A percentile compares a stretch with the other conserved stretches of the same genome.
phyloP scores from a whole-genome alignment of 1,140 invertebrate genomes.

The Pectinophora gossypiella region DNA sequence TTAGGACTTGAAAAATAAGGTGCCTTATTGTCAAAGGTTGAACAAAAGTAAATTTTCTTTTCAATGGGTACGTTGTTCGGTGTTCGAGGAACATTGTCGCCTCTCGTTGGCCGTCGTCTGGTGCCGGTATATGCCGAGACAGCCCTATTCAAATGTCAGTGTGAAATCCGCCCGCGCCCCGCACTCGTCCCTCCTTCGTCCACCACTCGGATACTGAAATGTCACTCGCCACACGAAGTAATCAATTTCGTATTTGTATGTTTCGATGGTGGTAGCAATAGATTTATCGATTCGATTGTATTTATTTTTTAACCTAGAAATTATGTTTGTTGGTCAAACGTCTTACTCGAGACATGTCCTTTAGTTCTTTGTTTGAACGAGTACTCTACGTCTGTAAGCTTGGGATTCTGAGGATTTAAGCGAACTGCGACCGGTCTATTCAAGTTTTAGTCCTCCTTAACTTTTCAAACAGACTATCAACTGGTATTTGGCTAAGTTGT shows the following conservation, averaged over 20 bases:
- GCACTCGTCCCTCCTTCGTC: constrained; percentile 20
- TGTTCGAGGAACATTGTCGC: constrained; percentile 64
- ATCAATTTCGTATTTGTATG: constrained; percentile 74
- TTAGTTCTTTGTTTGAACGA: neutral
- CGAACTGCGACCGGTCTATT: no score
- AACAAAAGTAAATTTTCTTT: constrained; percentile 70
- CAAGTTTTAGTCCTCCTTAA: neutral
- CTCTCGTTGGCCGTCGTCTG: constrained; percentile 57
- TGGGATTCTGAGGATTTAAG: neutral
- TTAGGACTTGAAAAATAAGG: constrained; percentile 57
- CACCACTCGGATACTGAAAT: constrained; percentile 55
- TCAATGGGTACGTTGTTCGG: constrained; percentile 62
- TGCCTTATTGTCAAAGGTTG: constrained; percentile 45
- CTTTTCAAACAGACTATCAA: neutral
- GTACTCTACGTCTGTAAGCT: neutral
- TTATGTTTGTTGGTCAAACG: neutral
- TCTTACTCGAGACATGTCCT: neutral
- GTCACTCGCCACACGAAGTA: constrained; percentile 69
- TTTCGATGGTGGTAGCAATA: constrained; percentile 52
- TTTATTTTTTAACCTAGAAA: neutral
- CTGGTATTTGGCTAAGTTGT: neutral
- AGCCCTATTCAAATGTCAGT: constrained; percentile 72
- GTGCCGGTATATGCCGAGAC: constrained; percentile 69
- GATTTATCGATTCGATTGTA: constrained; percentile 51
- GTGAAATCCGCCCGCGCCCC: constrained; percentile 37